Conservation (phyloP, 1,140 invertebrate species). For the Gonioctena quinquepunctata region DNA sequence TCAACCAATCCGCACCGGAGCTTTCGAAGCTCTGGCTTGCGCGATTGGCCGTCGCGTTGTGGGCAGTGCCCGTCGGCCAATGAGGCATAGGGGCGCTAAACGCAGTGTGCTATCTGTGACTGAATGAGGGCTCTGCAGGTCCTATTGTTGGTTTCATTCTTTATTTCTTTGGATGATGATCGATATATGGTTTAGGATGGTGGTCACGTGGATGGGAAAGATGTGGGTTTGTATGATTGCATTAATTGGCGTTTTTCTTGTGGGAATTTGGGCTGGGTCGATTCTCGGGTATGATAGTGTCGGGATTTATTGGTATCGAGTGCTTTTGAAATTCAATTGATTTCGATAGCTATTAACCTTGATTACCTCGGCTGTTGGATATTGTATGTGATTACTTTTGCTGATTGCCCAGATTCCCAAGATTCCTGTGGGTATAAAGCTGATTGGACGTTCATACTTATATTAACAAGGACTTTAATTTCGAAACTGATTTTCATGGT, state of each 20-base stretch:
- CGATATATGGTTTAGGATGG: conserved; percentile 25
- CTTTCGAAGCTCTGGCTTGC: conserved; percentile 3
- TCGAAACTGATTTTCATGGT: no score
- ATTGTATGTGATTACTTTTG: no score
- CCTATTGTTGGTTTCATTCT: conserved; percentile 8
- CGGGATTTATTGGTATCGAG: not conserved
- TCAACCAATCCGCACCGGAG: conserved; percentile 27
- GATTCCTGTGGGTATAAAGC: no score
- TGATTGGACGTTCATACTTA: no score
- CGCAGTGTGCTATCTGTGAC: not conserved
- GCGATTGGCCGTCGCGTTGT: conserved; percentile 19
- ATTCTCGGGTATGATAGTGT: not conserved
- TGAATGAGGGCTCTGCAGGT: conserved; percentile 17
- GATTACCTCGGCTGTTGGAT: no score
- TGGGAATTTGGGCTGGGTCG: conserved; percentile 28
- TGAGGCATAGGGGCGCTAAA: conserved; percentile 4
- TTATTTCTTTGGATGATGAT: not conserved
- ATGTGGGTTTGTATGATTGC: conserved; percentile 39
- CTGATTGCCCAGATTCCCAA: no score
- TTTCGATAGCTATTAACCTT: not conserved
- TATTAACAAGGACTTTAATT: no score
- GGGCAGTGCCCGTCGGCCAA: conserved; percentile 27
- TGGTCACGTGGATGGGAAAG: conserved; percentile 39
- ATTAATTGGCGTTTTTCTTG: conserved; percentile 35
- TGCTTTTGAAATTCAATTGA: not conserved